These are phyloP conservation scores for Drosophila neonasuta DNA, from an alignment of 2,888 invertebrate species.

Conservation along the genomic window DNA sequence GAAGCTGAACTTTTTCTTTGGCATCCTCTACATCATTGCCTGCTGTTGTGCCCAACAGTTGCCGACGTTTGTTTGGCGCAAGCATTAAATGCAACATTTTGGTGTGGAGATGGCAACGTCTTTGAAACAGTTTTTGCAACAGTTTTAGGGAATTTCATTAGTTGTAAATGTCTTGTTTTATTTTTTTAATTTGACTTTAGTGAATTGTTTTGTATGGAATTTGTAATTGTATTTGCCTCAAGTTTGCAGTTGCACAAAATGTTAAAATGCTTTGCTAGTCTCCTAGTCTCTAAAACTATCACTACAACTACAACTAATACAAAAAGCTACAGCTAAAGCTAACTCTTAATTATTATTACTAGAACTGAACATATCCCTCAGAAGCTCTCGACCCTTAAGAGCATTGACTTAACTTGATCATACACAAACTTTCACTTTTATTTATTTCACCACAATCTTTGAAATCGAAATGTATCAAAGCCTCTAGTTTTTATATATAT, in stretches of 20 bases:
- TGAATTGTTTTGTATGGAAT: constrained; percentile 25
- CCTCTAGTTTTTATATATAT: constrained; percentile 41
- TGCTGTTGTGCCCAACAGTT: constrained; percentile 87
- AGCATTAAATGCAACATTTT: constrained; percentile 54
- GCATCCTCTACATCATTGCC: constrained; percentile 93
- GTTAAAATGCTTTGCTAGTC: constrained; percentile 51
- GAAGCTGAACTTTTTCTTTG: constrained; percentile 94
- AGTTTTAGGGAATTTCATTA: constrained; percentile 69
- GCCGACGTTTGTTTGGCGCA: constrained; percentile 82
- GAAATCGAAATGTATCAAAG: constrained; percentile 24
- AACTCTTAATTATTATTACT: constrained; percentile 30
- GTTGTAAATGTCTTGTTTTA: constrained; percentile 33
- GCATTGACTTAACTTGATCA: constrained; percentile 25
- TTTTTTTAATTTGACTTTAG: constrained; percentile 34
- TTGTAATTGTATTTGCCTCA: constrained; percentile 37
- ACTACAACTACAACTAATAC: constrained; percentile 17
- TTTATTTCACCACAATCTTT: constrained; percentile 58
- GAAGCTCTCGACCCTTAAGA: constrained; percentile 5
- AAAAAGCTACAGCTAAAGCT: constrained; percentile 23
- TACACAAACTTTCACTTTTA: constrained; percentile 33
- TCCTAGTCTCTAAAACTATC: constrained; percentile 43
- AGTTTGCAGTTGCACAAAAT: constrained; percentile 51
- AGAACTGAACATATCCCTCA: constrained; percentile 67
- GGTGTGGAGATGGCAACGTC: constrained; percentile 24
- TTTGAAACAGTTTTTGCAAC: constrained; percentile 53